These are phyloP conservation scores for Euspilapteryx auroguttella DNA, from an alignment of 2,888 invertebrate genomes.

Conservation along the genomic window DNA sequence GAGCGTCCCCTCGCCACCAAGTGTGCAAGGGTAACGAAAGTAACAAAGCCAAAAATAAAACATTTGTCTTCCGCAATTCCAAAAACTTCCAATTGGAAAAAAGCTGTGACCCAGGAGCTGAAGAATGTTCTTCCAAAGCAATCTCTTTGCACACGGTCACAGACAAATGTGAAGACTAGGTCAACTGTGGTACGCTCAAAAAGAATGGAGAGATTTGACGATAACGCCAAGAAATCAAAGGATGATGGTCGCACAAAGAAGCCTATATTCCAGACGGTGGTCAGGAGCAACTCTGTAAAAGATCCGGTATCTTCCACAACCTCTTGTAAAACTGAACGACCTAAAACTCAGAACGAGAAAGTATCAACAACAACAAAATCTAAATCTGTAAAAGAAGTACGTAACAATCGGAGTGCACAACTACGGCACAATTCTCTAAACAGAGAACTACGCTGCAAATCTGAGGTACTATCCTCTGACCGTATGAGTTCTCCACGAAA, in stretches of 20 bases:
- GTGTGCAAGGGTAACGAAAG: conserved; percentile 25
- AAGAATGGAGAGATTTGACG: conserved; percentile 42
- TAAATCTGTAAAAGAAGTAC: conserved; percentile 23
- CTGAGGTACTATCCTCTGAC: conserved; percentile 30
- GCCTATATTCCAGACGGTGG: conserved; percentile 50
- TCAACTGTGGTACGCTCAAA: no score
- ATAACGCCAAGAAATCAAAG: conserved; percentile 23
- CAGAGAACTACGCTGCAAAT: conserved; percentile 28
- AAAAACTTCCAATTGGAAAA: conserved; percentile 32
- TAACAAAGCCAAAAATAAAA: conserved; percentile 22
- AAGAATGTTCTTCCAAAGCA: conserved; percentile 21
- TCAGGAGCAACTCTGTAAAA: conserved; percentile 25
- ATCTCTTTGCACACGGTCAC: conserved; percentile 31
- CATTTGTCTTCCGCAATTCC: no score
- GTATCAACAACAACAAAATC: conserved; percentile 20
- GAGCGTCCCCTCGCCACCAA: conserved; percentile 56
- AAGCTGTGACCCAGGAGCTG: conserved; percentile 26
- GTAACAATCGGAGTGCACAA: conserved; percentile 33
- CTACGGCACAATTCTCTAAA: conserved; percentile 44
- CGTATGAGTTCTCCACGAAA: conserved; percentile 43
- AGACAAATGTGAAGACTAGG: conserved; percentile 22
- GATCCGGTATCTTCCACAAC: conserved; percentile 34
- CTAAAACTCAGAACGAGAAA: conserved; percentile 24
- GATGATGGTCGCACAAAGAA: conserved; percentile 28
- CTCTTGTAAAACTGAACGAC: conserved; percentile 17